Evolutionary conservation across 1,140 invertebrate species (phyloP).

Genomic region (Drosophila persimilis): DNA sequence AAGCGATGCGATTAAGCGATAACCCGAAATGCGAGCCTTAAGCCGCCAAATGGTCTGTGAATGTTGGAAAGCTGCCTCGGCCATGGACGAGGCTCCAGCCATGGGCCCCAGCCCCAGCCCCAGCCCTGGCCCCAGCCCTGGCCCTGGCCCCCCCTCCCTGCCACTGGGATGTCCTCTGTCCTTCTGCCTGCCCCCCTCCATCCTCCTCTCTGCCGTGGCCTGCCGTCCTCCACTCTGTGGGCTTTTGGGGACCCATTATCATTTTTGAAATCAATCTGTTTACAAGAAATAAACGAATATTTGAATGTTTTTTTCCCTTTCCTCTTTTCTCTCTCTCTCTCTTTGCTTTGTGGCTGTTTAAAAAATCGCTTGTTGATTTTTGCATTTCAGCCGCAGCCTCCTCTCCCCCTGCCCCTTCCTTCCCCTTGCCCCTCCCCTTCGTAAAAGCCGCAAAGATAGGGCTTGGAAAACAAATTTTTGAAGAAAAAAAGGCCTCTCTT

Average conservation of each 20-base stretch:
- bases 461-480: too few relatives aligned
- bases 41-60: constrained; percentile 80
- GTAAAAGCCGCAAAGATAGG: too few relatives aligned
- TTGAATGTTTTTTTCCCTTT: constrained; percentile 35
- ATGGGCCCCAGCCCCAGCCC: constrained; percentile 11
- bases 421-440: too few relatives aligned
- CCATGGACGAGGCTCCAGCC: neutral
- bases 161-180: neutral
- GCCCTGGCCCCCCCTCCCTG: neutral
- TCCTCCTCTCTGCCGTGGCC: constrained; percentile 2
- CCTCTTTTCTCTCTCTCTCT: neutral
- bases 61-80: constrained; percentile 64
- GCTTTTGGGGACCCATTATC: constrained; percentile 70
- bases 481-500: too few relatives aligned
- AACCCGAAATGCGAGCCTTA: constrained; percentile 76
- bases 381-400: constrained; percentile 37
- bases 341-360: constrained; percentile 42
- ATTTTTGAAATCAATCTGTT: constrained; percentile 81
- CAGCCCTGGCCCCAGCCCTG: constrained; percentile 24
- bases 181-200: constrained; percentile 1
- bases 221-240: constrained; percentile 36
- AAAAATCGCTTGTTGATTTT: constrained; percentile 78
- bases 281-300: constrained; percentile 62
- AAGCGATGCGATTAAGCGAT: constrained; percentile 79
- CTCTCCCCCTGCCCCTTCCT: too few relatives aligned